phyloP scores from a whole-genome alignment of 2,888 invertebrate genomes.

The Epinotia ramella region DNA sequence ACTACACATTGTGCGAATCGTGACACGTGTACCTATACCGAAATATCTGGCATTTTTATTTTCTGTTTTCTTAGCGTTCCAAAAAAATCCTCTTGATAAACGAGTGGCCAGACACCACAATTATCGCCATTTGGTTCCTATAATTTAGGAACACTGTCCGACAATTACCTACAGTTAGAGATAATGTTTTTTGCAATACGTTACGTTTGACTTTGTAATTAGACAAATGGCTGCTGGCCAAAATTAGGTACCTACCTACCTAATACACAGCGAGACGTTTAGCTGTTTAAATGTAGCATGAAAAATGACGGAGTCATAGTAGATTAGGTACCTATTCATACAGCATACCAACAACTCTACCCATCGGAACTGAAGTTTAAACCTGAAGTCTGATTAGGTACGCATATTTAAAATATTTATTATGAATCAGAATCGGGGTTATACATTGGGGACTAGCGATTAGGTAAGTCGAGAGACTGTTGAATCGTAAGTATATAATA shows the following conservation, averaged over 20 bases:
- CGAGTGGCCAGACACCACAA: slow-evolving; percentile 24
- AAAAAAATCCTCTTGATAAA: slow-evolving; percentile 36
- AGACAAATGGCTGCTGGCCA: slow-evolving; percentile 32
- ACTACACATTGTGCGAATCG: background rate
- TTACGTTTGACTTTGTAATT: slow-evolving; percentile 40
- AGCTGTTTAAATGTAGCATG: background rate
- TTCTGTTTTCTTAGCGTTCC: slow-evolving; percentile 6
- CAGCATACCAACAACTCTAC: background rate
- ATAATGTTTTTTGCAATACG: slow-evolving; percentile 34
- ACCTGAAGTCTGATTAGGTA: background rate
- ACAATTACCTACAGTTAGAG: slow-evolving; percentile 37
- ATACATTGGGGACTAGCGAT: background rate
- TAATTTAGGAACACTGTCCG: slow-evolving; percentile 29
- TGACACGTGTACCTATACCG: slow-evolving; percentile 4
- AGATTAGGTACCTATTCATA: background rate
- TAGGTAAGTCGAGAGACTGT: too few relatives aligned
- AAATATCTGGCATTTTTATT: slow-evolving; percentile 19
- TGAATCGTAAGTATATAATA: too few relatives aligned
- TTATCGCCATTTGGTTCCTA: slow-evolving; percentile 38
- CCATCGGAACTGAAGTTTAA: background rate
- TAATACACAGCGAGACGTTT: background rate
- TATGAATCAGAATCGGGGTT: too few relatives aligned
- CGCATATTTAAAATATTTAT: too few relatives aligned
- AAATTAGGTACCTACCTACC: background rate
- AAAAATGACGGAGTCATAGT: too few relatives aligned